Percentiles rank a stretch among this genome's conserved stretches.
Conservation (phyloP, 2,888 invertebrate species). For the Troilus luridus region DNA sequence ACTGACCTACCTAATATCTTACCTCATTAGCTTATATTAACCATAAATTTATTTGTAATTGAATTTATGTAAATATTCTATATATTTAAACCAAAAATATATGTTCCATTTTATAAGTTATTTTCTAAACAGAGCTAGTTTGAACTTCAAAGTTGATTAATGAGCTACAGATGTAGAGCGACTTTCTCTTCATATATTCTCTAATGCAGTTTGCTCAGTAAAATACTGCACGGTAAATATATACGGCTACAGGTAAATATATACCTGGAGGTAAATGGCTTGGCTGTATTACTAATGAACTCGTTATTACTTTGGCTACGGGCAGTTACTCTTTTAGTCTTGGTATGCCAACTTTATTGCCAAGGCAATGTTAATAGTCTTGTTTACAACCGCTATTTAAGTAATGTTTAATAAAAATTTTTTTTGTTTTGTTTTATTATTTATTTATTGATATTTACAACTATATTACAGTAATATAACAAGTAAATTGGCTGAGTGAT, state of each 20-base stretch:
- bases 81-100: no score
- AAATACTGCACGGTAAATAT: neutral
- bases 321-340: neutral
- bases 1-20: no score
- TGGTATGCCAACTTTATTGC: neutral
- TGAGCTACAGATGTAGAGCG: neutral
- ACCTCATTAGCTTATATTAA: no score
- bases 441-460: no score
- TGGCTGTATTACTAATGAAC: neutral
- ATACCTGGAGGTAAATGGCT: neutral
- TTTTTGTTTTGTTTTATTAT: no score
- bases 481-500: no score
- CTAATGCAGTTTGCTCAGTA: neutral
- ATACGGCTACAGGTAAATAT: neutral
- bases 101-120: no score
- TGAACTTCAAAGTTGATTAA: no score
- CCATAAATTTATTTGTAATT: no score
- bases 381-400: neutral
- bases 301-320: neutral
- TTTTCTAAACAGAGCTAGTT: no score
- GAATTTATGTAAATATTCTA: no score
- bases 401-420: neutral
- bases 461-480: no score
- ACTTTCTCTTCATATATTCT: neutral
- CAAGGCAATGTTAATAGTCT: neutral